Base-by-base conservation (phyloP, 2,888 invertebrate species). In the Isotomurus palustris region DNA sequence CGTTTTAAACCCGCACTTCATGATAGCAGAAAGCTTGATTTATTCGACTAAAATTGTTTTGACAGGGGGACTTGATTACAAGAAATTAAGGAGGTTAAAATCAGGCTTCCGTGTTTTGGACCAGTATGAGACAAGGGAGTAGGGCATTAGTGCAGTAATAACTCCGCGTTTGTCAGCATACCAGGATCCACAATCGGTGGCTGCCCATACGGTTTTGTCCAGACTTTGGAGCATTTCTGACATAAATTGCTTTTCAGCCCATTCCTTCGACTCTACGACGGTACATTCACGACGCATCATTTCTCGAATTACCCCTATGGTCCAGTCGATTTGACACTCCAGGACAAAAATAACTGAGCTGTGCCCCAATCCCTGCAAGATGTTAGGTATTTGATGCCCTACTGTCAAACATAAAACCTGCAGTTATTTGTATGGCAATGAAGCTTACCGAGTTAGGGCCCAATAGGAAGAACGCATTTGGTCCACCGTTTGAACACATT, bases 391-490 rank as follows among this genome's bases (percentile, higher is more conserved):
- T n/a, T n/a, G n/a, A n/a, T n/a, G n/a, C n/a, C n/a, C n/a, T n/a
- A n/a, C n/a, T n/a, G n/a, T n/a, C n/a, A n/a, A n/a, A n/a, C n/a
- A n/a, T n/a, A n/a, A n/a, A n/a, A n/a, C n/a, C n/a, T n/a, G n/a
- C n/a, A n/a, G n/a, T n/a, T 22, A 38, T n/a, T n/a, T n/a, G n/a
- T n/a, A n/a, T n/a, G n/a, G n/a, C n/a, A n/a, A n/a, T n/a, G n/a
- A n/a, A n/a, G n/a, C 22, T 51, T 43, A 59, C 68, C 22, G 62
- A 58, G 24, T 66, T 61, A 5, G 68, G 68, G 10, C 68, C 68
- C 10, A 63, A 49, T 2, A 68, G 25, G 27, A 56, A 53, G 44
- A 68, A 68, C n/a, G 19, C 10, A 43, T 68, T 68, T 17, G 68
- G 68, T 1, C 32, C 22, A 8, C 1, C 10, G 32, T 29, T 27